These are phyloP conservation scores for Xenops minutus DNA, from an alignment of 2,797 vertebrate genomes.

Conservation along the genomic window DNA sequence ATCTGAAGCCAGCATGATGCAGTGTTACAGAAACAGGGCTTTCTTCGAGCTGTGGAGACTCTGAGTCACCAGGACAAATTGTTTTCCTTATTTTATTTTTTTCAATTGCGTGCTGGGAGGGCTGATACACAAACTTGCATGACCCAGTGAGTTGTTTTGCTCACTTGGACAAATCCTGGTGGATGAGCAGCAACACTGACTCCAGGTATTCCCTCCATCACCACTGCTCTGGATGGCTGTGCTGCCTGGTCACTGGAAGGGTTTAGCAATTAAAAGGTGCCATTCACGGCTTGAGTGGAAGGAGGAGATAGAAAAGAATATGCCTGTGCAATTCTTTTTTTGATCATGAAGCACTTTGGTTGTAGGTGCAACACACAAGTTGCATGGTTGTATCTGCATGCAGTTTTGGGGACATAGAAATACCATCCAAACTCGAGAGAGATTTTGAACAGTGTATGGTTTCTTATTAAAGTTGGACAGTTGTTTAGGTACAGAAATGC, in stretches of 20 bases:
- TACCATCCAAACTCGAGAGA: neutral
- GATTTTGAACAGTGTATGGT: neutral
- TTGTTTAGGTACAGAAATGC: neutral
- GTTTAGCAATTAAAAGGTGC: neutral
- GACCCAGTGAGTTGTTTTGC: slow-evolving; percentile 13
- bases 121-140: neutral
- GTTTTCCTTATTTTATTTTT: slow-evolving; percentile 15
- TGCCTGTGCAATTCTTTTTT: neutral
- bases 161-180: neutral
- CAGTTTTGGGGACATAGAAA: neutral
- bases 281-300: neutral
- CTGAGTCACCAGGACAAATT: slow-evolving; percentile 57
- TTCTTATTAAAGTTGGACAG: neutral
- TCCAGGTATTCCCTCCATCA: neutral
- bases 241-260: neutral
- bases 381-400: rapidly evolving
- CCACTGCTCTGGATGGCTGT: neutral
- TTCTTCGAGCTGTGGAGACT: neutral
- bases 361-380: neutral
- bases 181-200: neutral
- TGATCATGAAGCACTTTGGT: neutral
- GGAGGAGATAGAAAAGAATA: neutral
- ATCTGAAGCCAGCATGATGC: slow-evolving; percentile 23
- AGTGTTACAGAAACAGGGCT: slow-evolving; percentile 23
- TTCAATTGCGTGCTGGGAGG: neutral